Conservation (phyloP, 2,113 vertebrate genomes). For the Cyanoramphus novaezelandiae region DNA sequence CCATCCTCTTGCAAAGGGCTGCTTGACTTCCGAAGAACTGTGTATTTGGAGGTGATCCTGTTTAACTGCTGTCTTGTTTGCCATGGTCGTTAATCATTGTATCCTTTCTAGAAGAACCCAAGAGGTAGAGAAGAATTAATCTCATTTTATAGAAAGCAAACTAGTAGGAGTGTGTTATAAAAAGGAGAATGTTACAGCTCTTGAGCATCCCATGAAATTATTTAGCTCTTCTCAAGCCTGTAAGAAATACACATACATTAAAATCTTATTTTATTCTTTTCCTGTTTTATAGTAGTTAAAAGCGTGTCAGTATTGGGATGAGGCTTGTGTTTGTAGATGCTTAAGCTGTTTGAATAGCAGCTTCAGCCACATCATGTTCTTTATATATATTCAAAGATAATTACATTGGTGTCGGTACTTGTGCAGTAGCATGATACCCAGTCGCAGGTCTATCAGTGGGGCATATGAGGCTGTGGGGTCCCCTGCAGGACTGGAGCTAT, state of each 20-base stretch:
- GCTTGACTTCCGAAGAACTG: neutral
- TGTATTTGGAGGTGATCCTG: neutral
- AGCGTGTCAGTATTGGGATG: neutral
- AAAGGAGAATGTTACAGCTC: neutral
- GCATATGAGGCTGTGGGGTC: neutral
- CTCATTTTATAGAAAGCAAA: neutral
- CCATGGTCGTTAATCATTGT: rapidly evolving
- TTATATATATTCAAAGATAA: neutral
- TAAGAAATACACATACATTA: neutral
- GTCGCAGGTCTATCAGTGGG: neutral
- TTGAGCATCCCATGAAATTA: neutral
- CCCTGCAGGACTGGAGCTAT: neutral
- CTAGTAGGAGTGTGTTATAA: neutral
- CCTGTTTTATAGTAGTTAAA: neutral
- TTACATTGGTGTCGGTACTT: neutral
- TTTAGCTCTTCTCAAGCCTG: neutral
- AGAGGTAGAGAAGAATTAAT: neutral
- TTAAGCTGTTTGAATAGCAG: neutral
- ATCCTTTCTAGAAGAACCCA: neutral
- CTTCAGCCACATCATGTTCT: neutral
- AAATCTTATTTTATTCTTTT: neutral
- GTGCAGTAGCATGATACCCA: neutral
- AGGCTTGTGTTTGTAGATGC: neutral
- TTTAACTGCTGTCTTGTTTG: neutral
- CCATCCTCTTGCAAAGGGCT: neutral